Evolutionary conservation across 2,797 vertebrate genomes (phyloP).

Genomic region (Capromys pilorides): DNA sequence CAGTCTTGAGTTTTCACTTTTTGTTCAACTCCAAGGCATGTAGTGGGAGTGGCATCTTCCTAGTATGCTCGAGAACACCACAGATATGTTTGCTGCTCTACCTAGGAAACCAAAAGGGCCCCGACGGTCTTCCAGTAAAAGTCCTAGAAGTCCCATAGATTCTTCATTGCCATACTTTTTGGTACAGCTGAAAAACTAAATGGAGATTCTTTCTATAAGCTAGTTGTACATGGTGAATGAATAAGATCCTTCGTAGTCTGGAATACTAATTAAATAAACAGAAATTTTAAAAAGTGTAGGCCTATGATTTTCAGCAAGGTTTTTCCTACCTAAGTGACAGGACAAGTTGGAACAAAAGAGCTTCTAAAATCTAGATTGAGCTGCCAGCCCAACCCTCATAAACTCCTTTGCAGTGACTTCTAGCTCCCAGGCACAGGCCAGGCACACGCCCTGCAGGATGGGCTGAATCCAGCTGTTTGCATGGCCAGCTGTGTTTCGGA

Average conservation of each 20-base stretch:
- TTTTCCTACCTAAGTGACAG: neutral
- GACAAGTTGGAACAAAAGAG: neutral
- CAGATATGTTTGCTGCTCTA: neutral
- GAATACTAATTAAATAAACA: neutral
- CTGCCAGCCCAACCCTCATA: accelerated
- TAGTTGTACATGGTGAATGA: neutral
- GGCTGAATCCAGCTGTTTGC: neutral
- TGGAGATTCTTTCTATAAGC: neutral
- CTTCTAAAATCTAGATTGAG: neutral
- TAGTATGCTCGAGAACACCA: neutral
- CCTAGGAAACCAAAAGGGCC: neutral
- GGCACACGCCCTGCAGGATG: neutral
- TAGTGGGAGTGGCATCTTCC: neutral
- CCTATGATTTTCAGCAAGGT: neutral
- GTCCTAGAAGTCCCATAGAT: neutral
- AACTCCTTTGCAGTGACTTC: neutral
- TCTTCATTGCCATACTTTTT: neutral
- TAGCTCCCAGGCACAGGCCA: neutral
- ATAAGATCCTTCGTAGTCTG: neutral
- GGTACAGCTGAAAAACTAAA: neutral
- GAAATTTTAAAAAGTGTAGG: neutral
- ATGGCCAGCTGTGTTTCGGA: neutral
- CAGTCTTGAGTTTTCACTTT: neutral
- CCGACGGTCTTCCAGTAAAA: neutral
- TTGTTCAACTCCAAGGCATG: neutral